phyloP scores from a whole-genome alignment of 2,797 vertebrate species.

The Neolamprologus multifasciatus region DNA sequence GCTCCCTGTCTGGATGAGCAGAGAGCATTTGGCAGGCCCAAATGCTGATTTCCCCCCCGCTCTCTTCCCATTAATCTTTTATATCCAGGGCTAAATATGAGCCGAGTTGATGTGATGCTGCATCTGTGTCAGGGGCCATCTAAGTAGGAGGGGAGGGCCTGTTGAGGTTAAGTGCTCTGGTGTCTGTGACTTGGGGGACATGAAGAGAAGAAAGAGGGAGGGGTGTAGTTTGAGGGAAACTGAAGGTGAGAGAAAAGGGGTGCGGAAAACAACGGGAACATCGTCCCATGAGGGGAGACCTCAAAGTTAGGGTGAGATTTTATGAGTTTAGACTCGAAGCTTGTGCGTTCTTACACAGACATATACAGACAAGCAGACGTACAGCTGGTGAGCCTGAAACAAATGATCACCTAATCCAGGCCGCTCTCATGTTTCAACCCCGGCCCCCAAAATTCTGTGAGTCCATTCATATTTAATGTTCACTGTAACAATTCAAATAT shows the following conservation, averaged over 20 bases:
- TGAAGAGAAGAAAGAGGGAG: neutral
- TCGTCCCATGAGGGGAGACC: slow-evolving; percentile 54
- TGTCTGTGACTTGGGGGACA: slow-evolving; percentile 58
- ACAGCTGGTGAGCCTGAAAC: slow-evolving; percentile 51
- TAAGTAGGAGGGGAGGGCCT: slow-evolving; percentile 42
- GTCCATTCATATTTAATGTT: neutral
- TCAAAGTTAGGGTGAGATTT: slow-evolving; percentile 47
- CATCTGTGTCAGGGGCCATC: slow-evolving; percentile 52
- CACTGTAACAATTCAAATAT: neutral
- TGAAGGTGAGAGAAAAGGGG: slow-evolving; percentile 12
- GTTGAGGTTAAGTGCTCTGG: slow-evolving; percentile 76
- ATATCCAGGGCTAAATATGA: slow-evolving; percentile 69
- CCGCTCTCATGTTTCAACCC: slow-evolving; percentile 16
- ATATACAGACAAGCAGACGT: neutral
- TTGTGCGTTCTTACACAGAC: slow-evolving; percentile 4
- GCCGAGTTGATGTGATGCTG: slow-evolving; percentile 65
- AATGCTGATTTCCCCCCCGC: slow-evolving; percentile 5
- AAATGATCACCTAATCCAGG: slow-evolving; percentile 47
- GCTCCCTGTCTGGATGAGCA: slow-evolving; percentile 27
- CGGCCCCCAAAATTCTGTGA: neutral
- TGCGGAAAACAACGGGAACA: slow-evolving; percentile 19
- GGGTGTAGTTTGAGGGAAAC: neutral
- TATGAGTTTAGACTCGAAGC: slow-evolving; percentile 45
- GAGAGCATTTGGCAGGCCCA: slow-evolving; percentile 40
- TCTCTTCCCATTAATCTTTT: slow-evolving; percentile 70